Evolutionary conservation across 2,888 invertebrate genomes (phyloP), one percentile per base, ranked within the genome.

Genomic region (Drosophila aldrichi): DNA sequence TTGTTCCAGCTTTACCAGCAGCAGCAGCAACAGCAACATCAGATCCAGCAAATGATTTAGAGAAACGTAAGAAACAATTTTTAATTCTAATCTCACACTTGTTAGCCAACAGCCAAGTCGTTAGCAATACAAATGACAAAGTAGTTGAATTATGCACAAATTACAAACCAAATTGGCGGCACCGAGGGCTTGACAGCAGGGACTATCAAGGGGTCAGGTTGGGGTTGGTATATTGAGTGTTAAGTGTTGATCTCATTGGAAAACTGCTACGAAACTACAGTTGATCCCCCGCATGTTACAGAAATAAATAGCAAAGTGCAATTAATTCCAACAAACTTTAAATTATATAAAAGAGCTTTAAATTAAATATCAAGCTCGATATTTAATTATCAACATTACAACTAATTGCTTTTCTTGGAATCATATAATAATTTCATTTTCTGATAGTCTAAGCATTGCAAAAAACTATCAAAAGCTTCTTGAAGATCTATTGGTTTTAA

Each of bases 41-140:
- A 67, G 48, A 76, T 63, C 34, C 85, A 70, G 48, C 62, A 79
- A 89, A 86, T 82, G 91, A 89, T 86, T 89, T 92, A 92, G 92
- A 92, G 86, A 92, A 92, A 92, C 92, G 92, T 92, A 92, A 92
- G 92, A 92, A 90, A 87, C 77, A 67, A 81, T 77, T 85, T 85
- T 89, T 87, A 85, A 89, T 84, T 74, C 70, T 83, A 89, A 85
- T 84, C 52, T 84, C 70, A 84, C 79, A 87, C 71, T 72, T 88
- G 88, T 85, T 84, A 82, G 82, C 74, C 73, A 71, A 70, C 43
- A 71, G 54, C 48, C 65, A 74, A 82, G 75, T 77, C 70, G 66
- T 51, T 80, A 77, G 70, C 44, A 62, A 51, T 64, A 66, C 76
- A 74, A 75, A 75, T 67, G 60, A 61, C 72, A 81, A 81, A 82